Evolutionary conservation across 2,888 invertebrate species (phyloP), one percentile per base, ranked within the genome.

Genomic region (Caenorhabditis afra): DNA sequence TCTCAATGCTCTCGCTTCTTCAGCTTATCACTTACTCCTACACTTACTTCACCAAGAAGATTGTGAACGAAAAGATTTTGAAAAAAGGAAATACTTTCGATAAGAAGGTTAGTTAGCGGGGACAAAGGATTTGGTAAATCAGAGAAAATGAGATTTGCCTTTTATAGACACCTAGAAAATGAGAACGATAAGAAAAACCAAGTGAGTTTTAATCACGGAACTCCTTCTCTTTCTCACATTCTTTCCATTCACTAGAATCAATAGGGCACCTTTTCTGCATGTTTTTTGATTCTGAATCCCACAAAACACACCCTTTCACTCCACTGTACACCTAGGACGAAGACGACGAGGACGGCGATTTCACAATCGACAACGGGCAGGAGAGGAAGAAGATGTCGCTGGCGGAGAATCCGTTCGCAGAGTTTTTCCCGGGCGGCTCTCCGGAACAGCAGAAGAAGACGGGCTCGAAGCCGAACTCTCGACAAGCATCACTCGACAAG

Each of bases 1-100:
- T 89, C 18, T 89, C 88, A 22, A 88, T 89, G 52, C 82, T 89
- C 22, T 88, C 88, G n/a, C 78, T 89, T 29, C 87, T 89, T 57
- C 74, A 88, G 88, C 87, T 88, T 8, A 79, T 84, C 41, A 86
- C 88, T 3, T 88, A 87, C 64, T 77, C 87, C 39, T 87, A 87
- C 83, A 78, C 82, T n/a, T 83, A 83, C 44, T 73, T 85, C 11
- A 76, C 81, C 8, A 84, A 88, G 62, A 84, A 85, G 50, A 85
- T 87, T 35, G 81, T 85, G 18, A 83, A 86, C 20, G 86, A 86
- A 71, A 86, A 82, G 52, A 79, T 82, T 53, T 55, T 81, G 18
- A 81, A 79, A 22, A 83, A 79, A 44, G 79, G 53, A 62, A 55
- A 71, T 22, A 47, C 67, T 3, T 74, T 66, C 22, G 62, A 67